A percentile compares a stretch with the other conserved stretches of the same genome.
Evolutionary conservation across 2,797 vertebrate genomes (phyloP).

Genomic region (Falco cherrug): DNA sequence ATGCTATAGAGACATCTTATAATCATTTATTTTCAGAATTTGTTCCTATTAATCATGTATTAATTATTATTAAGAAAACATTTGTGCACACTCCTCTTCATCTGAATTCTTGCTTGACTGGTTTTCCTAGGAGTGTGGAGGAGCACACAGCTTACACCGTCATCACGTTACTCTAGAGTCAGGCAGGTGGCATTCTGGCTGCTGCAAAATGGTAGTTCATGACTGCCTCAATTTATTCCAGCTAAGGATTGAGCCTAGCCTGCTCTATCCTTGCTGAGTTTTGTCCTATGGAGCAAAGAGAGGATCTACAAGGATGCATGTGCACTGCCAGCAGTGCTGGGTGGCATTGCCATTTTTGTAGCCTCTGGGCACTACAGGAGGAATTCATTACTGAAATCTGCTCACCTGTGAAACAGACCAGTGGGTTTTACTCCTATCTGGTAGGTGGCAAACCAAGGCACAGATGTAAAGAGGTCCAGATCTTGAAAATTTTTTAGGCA

Average conservation of each 20-base stretch:
- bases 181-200: not conserved
- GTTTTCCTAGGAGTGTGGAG: not conserved
- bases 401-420: not conserved
- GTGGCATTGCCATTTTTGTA: rapidly evolving
- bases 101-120: constrained; percentile 14
- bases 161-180: not conserved
- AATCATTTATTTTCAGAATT: constrained; percentile 62
- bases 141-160: not conserved
- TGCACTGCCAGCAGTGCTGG: not conserved
- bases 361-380: not conserved
- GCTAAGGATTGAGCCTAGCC: not conserved
- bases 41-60: constrained; percentile 66
- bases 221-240: not conserved
- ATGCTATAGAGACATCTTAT: constrained; percentile 45
- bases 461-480: not conserved
- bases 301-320: not conserved
- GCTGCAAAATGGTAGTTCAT: not conserved
- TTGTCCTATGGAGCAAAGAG: not conserved
- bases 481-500: not conserved
- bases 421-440: not conserved
- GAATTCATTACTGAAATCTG: not conserved
- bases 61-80: constrained; percentile 73
- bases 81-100: constrained; percentile 51
- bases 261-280: not conserved
- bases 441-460: not conserved